phyloP scores from a whole-genome alignment of 1,140 invertebrate species.

The Panonychus citri region DNA sequence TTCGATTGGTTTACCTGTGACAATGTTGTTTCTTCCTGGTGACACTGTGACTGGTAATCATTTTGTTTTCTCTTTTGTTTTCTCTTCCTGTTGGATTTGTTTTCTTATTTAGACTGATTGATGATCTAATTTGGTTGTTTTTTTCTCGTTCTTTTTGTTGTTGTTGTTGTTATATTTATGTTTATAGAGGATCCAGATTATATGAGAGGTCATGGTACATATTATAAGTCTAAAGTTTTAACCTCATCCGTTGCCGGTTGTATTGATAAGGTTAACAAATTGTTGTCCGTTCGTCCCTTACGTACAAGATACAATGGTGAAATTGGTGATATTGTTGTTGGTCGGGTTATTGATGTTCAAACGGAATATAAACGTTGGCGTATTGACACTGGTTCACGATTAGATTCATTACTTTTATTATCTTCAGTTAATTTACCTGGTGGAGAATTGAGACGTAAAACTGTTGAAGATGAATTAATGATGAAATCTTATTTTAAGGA shows the following conservation, averaged over 20 bases:
- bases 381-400: conserved; percentile 71
- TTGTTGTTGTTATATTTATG: background rate
- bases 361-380: conserved; percentile 67
- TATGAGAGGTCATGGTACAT: conserved; percentile 85
- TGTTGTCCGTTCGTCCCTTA: conserved; percentile 67
- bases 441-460: conserved; percentile 73
- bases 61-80: background rate
- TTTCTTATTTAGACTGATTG: too few species aligned
- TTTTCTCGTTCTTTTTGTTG: background rate
- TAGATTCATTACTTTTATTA: conserved; percentile 65
- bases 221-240: conserved; percentile 48
- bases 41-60: background rate
- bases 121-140: too few species aligned
- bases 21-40: background rate
- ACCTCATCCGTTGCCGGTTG: conserved; percentile 80
- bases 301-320: conserved; percentile 55
- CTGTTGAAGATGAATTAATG: conserved; percentile 85
- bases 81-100: too few species aligned
- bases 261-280: conserved; percentile 77
- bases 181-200: conserved; percentile 12
- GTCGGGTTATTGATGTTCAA: conserved; percentile 68
- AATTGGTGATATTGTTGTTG: conserved; percentile 90
- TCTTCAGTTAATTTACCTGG: conserved; percentile 91
- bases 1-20: too few species aligned
- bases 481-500: conserved; percentile 87